Percentiles rank a stretch among this genome's conserved stretches.
Evolutionary conservation across 2,888 invertebrate genomes (phyloP).

Genomic region (Drosophila merina): DNA sequence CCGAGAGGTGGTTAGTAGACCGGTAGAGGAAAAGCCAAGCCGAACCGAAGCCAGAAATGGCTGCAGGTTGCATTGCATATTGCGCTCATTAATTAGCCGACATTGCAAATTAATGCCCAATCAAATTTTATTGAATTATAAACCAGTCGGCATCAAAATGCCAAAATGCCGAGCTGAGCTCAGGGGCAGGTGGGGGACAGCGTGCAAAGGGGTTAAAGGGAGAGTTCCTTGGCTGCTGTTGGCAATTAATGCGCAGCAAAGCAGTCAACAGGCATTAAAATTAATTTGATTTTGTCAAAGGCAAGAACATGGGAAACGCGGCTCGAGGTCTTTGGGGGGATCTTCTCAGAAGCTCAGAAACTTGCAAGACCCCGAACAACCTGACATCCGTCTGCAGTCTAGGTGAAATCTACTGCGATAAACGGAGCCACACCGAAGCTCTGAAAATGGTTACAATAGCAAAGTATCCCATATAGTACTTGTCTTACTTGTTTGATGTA

Average conservation of each 20-base stretch:
- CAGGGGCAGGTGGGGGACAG: neutral
- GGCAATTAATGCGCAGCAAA: conserved; percentile 46
- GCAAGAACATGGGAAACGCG: conserved; percentile 46
- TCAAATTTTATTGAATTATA: conserved; percentile 80
- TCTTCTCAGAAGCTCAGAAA: neutral
- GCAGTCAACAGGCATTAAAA: conserved; percentile 47
- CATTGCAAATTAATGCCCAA: conserved; percentile 76
- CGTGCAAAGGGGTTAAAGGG: neutral
- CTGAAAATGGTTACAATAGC: too few relatives aligned
- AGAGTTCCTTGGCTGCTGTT: conserved; percentile 7
- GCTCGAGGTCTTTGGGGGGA: conserved; percentile 14
- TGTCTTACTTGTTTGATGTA: too few relatives aligned
- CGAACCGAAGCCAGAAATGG: neutral
- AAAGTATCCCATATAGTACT: too few relatives aligned
- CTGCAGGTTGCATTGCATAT: conserved; percentile 38
- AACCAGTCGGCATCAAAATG: conserved; percentile 67
- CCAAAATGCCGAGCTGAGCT: conserved; percentile 20
- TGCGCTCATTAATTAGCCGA: conserved; percentile 74
- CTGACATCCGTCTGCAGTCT: conserved; percentile 25
- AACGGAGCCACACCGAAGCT: too few relatives aligned
- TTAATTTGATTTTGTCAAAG: conserved; percentile 55
- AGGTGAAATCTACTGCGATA: conserved; percentile 7
- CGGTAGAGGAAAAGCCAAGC: neutral
- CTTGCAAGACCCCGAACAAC: conserved; percentile 18
- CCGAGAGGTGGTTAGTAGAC: conserved; percentile 9